Base-by-base conservation (phyloP, 2,797 vertebrate genomes). In the Emydoidea blandingii region DNA sequence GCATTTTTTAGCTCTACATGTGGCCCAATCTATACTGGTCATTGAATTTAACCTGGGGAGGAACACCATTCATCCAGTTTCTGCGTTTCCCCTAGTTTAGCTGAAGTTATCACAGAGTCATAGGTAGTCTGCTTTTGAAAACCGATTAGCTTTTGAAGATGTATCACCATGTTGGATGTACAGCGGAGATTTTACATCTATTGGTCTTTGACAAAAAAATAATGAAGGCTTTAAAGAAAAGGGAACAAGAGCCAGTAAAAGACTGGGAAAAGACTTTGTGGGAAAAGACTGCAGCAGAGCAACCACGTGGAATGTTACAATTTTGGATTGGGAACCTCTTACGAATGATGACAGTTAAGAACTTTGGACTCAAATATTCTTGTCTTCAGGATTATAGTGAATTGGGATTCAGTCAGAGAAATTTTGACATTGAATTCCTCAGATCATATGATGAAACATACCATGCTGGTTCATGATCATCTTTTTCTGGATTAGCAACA, bases 401-500 rank as follows among this genome's bases (percentile, higher is more conserved):
- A 91, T 5, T 10, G 31, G 9, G 18, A 81, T 5, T 68, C 1
- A 1, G 4, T 23, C 85, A 14, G 21, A 3, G 57, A 7, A 57
- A 88, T 72, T 80, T 86, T 68, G 76, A 19, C 0, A 0, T 83
- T 53, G 49, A 53, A 16, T 76, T 62, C 54, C 59, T 81, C 83
- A 89, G 4, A 6, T 68, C n/a, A 4, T 6, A 0, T n/a, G 29
- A 47, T 27, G 27, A 34, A 14, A 41, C 16, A 19, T 54, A 6
- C n/a, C 49, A 5, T 21, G 14, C 1, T 50, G 47, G 56, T 62
- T 83, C 85, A 87, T 76, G 25, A 37, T 23, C 47, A 6, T 52
- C 9, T 12, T 89, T 62, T 65, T 85, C n/a, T 90, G 74, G 29
- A 34, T 88, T 90, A 87, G 65, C 57, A 95, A 21, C 52, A 50